These are phyloP conservation scores for Melanocharis versteri DNA, from an alignment of 2,113 vertebrate species.

Conservation along the genomic window DNA sequence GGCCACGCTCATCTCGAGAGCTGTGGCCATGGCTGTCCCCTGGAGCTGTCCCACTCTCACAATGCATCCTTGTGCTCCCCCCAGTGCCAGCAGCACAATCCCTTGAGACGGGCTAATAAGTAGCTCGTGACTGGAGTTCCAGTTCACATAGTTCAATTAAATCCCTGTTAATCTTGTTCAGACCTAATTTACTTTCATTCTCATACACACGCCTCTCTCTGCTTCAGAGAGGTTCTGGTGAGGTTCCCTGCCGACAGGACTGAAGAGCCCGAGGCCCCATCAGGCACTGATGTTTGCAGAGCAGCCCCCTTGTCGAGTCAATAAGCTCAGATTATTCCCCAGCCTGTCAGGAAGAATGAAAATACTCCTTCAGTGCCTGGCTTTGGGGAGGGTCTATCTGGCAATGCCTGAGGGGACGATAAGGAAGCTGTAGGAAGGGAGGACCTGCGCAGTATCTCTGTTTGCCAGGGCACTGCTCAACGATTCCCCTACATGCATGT, in stretches of 20 bases:
- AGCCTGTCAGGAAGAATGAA: neutral
- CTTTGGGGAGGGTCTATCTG: neutral
- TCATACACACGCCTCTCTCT: neutral
- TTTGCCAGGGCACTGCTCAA: neutral
- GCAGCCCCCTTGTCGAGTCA: neutral
- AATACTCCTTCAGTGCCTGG: neutral
- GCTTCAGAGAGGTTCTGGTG: neutral
- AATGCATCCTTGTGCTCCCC: conserved; percentile 34
- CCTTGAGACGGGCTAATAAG: conserved; percentile 9
- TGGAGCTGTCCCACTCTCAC: neutral
- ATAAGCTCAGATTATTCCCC: neutral
- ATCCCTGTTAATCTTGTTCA: conserved; percentile 66
- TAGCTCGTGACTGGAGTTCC: conserved; percentile 64
- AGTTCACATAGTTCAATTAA: conserved; percentile 65
- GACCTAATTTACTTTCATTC: conserved; percentile 62
- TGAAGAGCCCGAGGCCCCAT: neutral
- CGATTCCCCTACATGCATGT: neutral
- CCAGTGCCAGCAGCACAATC: conserved; percentile 9
- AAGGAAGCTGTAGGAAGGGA: neutral
- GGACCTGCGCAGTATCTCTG: neutral
- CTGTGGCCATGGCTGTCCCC: neutral
- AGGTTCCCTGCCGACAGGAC: neutral
- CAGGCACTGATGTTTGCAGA: neutral
- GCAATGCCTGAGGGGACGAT: neutral
- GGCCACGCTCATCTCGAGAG: rapidly evolving